Base-by-base conservation (phyloP, 2,888 invertebrate genomes). In the Pachliopta kotzebuea region DNA sequence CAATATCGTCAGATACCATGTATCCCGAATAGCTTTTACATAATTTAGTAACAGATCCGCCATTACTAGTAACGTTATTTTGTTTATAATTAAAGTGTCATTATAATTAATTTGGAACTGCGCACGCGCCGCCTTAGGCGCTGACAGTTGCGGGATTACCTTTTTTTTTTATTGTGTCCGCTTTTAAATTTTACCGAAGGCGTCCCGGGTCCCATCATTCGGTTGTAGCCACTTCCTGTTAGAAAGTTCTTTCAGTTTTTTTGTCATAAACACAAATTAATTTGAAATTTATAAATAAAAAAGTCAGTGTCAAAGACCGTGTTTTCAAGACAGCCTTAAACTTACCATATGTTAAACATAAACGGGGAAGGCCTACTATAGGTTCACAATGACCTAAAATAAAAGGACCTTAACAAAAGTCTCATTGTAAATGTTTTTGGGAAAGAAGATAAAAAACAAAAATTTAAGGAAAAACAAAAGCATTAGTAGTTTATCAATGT, bases 71-170 rank as follows among this genome's bases (percentile, higher is more conserved):
- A 80, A 77, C 76, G 78, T 77, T 78, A 77, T 73, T 77, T 72
- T 80, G 83, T 84, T 86, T 82, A 79, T 85, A 80, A 85, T 84
- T 82, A 82, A 81, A 81, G 69, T 74, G 77, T 80, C 77, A 73
- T 80, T 79, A 79, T 81, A 80, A 85, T 85, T 86, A 86, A 85
- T 85, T 80, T 73, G 74, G 62, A 67, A 60, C 70, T 71, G 69
- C 72, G 76, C 82, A 81, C 81, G 78, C 77, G 79, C 75, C 70
- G 81, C 83, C 82, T 70, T 56, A 60, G 78, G 80, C 81, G 76
- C 70, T 77, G 80, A 79, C 83, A 84, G 83, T 81, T 84, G 80
- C 57, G 61, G 21, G 66, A 68, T 67, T 45, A 45, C 45, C 8
- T 67, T 70, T 75, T 76, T n/a, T 74, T 76, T 77, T 68, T 68